Evolutionary conservation across 2,113 vertebrate species (phyloP).

Genomic region (Oncorhynchus masou): DNA sequence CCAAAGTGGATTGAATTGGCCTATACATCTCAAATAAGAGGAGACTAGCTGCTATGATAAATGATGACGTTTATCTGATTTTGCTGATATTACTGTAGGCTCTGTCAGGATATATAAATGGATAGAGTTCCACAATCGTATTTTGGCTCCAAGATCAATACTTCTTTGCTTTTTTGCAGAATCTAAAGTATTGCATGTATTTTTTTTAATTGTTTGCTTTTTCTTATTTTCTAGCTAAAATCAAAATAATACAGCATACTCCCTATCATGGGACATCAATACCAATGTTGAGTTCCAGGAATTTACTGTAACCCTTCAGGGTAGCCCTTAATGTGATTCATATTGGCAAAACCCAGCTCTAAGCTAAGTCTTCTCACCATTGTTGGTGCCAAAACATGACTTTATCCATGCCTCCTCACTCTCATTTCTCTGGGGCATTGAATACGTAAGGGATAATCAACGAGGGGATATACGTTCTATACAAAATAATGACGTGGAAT

Average conservation of each 20-base stretch:
- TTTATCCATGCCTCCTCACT: not conserved
- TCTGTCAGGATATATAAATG: constrained; percentile 72
- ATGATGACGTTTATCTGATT: constrained; percentile 74
- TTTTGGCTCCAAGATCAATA: constrained; percentile 58
- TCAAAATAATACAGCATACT: too few species aligned
- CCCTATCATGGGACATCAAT: not conserved
- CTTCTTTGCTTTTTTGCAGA: constrained; percentile 11
- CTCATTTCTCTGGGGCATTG: not conserved
- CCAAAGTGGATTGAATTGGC: constrained; percentile 61
- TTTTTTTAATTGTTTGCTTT: too few species aligned
- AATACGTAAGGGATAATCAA: too few species aligned
- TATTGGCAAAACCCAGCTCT: not conserved
- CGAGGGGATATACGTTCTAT: too few species aligned
- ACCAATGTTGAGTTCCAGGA: not conserved
- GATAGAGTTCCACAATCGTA: constrained; percentile 62
- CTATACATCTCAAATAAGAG: constrained; percentile 52
- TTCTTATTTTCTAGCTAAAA: too few species aligned
- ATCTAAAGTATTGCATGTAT: too few species aligned
- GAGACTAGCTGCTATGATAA: constrained; percentile 58
- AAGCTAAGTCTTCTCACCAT: not conserved
- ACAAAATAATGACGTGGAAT: not conserved
- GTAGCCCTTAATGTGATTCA: not conserved
- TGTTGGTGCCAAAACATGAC: not conserved
- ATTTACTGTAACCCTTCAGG: not conserved
- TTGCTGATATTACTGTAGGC: constrained; percentile 66